Base-by-base conservation (phyloP, 2,888 invertebrate species). In the Aphidius colemani region DNA sequence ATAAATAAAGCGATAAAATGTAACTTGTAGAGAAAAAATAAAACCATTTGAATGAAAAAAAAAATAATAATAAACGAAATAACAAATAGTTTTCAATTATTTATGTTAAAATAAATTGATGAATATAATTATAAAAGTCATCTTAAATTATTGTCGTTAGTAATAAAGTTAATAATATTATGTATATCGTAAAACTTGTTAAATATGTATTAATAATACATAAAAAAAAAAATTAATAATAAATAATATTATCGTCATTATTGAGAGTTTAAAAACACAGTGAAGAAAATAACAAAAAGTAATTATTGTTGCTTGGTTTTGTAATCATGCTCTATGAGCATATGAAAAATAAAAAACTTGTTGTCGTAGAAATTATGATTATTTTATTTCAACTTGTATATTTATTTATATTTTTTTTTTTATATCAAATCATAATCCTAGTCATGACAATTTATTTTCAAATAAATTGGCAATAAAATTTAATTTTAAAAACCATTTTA, bases 251-350 rank as follows among this genome's bases (percentile, higher is more conserved):
- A 30, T 45, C 9, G 10, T 46, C 7, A 30, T 30, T 30, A 30
- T 30, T 30, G 30, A 30, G 30, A 30, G 30, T 30, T 30, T 30
- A 53, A 18, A 41, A 53, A 59, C 9, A 45, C 13, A 51, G 11
- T 44, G 48, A 41, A 10, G 13, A 44, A 43, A 53, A 18, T 58
- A 57, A 70, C 76, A 77, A 77, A 62, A 73, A 69, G 72, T 72
- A 71, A 74, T 76, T 76, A 74, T 82, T 83, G 83, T 83, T 83
- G 83, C 83, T 83, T 83, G 78, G 80, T 83, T 83, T 83, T 83
- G 78, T 83, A 83, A 83, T 82, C 77, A 78, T 82, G 82, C 82
- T 83, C 81, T 77, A 79, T 69, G 69, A 78, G 76, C 78, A 78
- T 75, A 75, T 67, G 72, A 74, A 76, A 71, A 78, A 80, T 76